phyloP scores from a whole-genome alignment of 2,113 vertebrate species.

The Edolisoma coerulescens region DNA sequence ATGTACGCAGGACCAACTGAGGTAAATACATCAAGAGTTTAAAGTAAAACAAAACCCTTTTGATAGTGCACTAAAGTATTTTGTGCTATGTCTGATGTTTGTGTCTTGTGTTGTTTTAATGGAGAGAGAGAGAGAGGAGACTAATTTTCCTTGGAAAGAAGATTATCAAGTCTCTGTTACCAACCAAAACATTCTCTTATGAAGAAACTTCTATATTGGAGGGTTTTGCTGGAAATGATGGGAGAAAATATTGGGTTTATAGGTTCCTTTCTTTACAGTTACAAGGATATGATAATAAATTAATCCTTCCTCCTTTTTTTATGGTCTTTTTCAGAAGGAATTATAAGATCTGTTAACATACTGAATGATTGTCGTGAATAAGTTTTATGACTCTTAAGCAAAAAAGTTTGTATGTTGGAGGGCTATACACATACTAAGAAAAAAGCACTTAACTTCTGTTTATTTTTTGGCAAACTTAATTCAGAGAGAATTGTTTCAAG shows the following conservation, averaged over 20 bases:
- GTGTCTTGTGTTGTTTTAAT: not conserved
- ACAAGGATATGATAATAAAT: not conserved
- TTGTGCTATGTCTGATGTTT: not conserved
- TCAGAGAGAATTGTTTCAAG: not conserved
- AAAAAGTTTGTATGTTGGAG: not conserved
- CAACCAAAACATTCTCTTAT: not conserved
- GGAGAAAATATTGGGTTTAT: not conserved
- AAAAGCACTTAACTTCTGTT: not conserved
- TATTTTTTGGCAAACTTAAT: constrained; percentile 3
- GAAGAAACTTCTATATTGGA: not conserved
- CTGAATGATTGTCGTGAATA: not conserved
- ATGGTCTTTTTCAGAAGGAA: not conserved
- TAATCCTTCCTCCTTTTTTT: not conserved
- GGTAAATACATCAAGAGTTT: constrained; percentile 67
- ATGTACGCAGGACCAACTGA: constrained; percentile 99
- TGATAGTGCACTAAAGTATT: not conserved
- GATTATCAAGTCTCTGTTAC: not conserved
- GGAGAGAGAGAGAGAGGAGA: not conserved
- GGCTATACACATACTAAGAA: not conserved
- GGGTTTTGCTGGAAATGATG: not conserved
- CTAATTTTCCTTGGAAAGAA: not conserved
- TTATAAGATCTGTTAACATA: not conserved
- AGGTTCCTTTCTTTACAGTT: not conserved
- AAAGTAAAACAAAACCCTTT: not conserved
- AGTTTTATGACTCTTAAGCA: not conserved